Conservation (phyloP, 1,140 invertebrate genomes). For the Diachasmimorpha longicaudata region DNA sequence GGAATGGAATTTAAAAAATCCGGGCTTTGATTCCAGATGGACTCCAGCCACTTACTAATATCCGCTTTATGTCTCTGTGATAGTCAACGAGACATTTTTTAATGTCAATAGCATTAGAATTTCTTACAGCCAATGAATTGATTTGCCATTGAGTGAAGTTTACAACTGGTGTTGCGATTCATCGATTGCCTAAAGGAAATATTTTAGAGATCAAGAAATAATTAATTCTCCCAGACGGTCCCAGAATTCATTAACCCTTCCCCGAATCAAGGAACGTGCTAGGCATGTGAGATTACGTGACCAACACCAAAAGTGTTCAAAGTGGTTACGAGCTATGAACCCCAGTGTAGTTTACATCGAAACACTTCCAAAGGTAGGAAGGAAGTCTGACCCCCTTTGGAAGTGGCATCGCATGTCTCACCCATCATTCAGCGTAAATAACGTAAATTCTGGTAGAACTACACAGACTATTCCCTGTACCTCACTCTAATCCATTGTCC, state of each 20-base stretch:
- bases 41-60: not conserved
- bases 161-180: too few relatives aligned
- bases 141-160: too few relatives aligned
- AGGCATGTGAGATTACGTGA: not conserved
- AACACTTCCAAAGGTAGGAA: not conserved
- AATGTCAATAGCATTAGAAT: too few relatives aligned
- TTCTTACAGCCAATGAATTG: too few relatives aligned
- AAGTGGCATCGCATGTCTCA: not conserved
- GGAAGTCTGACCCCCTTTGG: not conserved
- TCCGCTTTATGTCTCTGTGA: not conserved
- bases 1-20: not conserved
- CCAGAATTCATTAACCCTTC: not conserved
- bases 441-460: not conserved
- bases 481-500: not conserved
- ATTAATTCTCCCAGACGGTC: not conserved
- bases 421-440: constrained; percentile 1
- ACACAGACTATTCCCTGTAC: not conserved
- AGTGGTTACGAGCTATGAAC: not conserved
- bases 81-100: not conserved
- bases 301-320: not conserved
- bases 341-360: not conserved
- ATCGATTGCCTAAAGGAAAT: not conserved
- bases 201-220: not conserved
- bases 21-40: not conserved
- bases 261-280: not conserved